These are phyloP conservation scores for Orthonevra nobilis DNA, from an alignment of 2,888 invertebrate genomes.

Conservation along the genomic window DNA sequence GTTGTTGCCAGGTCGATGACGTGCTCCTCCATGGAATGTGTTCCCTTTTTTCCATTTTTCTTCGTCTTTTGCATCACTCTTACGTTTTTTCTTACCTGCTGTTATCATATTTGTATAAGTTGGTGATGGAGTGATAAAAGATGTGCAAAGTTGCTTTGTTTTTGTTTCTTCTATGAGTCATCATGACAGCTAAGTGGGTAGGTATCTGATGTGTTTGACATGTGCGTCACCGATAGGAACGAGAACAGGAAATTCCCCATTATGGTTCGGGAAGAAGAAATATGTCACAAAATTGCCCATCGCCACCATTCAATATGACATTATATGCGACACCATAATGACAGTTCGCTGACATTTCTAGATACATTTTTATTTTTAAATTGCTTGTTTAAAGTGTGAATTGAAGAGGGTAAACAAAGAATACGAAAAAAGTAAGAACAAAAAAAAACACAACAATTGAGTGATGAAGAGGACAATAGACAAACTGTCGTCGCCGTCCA, in stretches of 20 bases:
- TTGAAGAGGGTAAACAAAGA: constrained; percentile 4
- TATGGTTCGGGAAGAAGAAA: constrained; percentile 36
- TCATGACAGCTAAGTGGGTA: background rate
- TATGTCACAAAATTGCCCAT: constrained; percentile 54
- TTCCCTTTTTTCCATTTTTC: constrained; percentile 40
- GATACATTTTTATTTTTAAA: background rate
- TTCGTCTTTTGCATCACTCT: background rate
- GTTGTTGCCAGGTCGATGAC: constrained; percentile 69
- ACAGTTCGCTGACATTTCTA: constrained; percentile 25
- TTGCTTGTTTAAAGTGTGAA: constrained; percentile 10
- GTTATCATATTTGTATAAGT: constrained; percentile 32
- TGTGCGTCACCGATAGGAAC: constrained; percentile 63
- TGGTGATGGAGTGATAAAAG: constrained; percentile 8
- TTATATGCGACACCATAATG: constrained; percentile 1
- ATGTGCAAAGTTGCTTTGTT: constrained; percentile 1
- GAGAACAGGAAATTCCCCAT: constrained; percentile 70
- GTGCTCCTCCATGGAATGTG: constrained; percentile 56
- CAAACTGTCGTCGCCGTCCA: constrained; percentile 35
- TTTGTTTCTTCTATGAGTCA: constrained; percentile 32
- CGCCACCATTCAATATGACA: constrained; percentile 4
- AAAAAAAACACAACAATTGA: constrained; percentile 19
- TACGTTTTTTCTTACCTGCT: constrained; percentile 41
- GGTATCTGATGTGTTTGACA: constrained; percentile 21
- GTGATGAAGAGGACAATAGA: constrained; percentile 37
- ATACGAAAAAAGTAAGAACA: constrained; percentile 12